Conservation (phyloP, 2,797 vertebrate genomes). For the Labeo calbasu region DNA sequence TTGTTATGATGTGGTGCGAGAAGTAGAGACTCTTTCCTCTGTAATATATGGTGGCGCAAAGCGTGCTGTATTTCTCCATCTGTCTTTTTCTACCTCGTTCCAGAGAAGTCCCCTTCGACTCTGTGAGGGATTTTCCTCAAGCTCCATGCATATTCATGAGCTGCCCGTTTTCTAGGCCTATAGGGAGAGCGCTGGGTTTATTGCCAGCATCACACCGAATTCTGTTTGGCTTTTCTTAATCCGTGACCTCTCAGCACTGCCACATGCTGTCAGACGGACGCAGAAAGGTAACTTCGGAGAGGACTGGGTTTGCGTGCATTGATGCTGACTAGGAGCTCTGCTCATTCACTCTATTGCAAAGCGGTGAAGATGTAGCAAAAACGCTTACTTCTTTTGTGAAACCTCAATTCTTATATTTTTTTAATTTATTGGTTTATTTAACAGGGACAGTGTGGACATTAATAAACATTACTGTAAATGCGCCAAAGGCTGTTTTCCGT, state of each 20-base stretch:
- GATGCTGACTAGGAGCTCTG: background rate
- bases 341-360: conserved; percentile 24
- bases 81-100: conserved; percentile 14
- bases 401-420: too few relatives aligned
- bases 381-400: too few relatives aligned
- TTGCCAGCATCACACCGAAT: conserved; percentile 45
- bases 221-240: conserved; percentile 58
- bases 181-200: conserved; percentile 49
- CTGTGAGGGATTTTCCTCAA: conserved; percentile 42
- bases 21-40: background rate
- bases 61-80: conserved; percentile 23
- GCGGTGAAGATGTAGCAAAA: background rate
- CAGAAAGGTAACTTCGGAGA: conserved; percentile 23
- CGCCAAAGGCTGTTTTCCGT: background rate
- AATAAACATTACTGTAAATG: conserved; percentile 20
- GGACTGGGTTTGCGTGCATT: background rate
- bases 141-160: conserved; percentile 58
- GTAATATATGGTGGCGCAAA: conserved; percentile 34
- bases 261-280: conserved; percentile 49
- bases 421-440: background rate
- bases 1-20: conserved; percentile 22
- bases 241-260: conserved; percentile 52
- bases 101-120: conserved; percentile 40
- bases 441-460: background rate
- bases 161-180: conserved; percentile 50